These are phyloP conservation scores for Orycteropus afer DNA, from an alignment of 2,113 vertebrate genomes.

Conservation along the genomic window DNA sequence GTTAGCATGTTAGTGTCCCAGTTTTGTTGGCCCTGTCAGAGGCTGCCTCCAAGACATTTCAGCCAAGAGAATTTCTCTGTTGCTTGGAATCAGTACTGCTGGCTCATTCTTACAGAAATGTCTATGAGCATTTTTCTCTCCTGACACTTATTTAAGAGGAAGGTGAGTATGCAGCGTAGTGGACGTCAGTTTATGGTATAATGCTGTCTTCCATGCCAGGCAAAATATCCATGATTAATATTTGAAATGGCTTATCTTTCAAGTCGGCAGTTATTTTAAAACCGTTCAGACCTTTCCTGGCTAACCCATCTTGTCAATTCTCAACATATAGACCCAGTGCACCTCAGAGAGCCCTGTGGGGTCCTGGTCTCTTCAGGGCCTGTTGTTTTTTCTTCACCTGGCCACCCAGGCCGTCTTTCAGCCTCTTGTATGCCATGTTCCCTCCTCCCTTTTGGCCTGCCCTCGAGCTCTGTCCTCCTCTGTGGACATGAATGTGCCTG, in stretches of 20 bases:
- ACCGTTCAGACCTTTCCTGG: not conserved
- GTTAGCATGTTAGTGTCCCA: not conserved
- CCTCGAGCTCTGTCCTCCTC: not conserved
- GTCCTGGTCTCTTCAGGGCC: too few species aligned
- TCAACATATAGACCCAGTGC: not conserved
- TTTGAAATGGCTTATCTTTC: not conserved
- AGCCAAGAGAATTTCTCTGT: not conserved
- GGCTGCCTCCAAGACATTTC: not conserved
- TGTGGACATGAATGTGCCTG: not conserved
- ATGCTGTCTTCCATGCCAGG: not conserved
- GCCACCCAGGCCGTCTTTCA: not conserved
- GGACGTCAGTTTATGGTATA: not conserved
- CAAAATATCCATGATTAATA: not conserved
- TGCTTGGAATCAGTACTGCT: not conserved
- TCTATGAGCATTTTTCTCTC: not conserved
- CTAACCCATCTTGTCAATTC: not conserved
- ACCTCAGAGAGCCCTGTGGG: too few species aligned
- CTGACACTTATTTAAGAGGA: not conserved
- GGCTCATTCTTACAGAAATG: not conserved
- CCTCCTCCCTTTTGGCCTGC: not conserved
- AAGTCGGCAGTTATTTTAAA: not conserved
- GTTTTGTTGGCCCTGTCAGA: not conserved
- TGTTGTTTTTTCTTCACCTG: not conserved
- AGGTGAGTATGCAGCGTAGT: not conserved
- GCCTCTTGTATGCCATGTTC: not conserved